A percentile compares a stretch with the other conserved stretches of the same genome.
phyloP scores from a whole-genome alignment of 2,888 invertebrate genomes.

The Lobophora halterata region DNA sequence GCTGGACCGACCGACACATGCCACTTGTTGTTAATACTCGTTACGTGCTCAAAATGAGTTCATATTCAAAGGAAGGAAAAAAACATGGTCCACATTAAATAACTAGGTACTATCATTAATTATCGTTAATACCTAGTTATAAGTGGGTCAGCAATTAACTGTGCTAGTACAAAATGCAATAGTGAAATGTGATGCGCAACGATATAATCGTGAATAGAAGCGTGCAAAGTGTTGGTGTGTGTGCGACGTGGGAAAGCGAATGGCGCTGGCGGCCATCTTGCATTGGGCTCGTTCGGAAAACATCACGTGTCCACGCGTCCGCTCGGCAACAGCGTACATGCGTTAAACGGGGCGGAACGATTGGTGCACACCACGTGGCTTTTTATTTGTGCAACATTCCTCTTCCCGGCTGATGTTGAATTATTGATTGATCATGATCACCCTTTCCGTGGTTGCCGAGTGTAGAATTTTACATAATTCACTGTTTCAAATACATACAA shows the following conservation, averaged over 20 bases:
- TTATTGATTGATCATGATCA: slow-evolving; percentile 52
- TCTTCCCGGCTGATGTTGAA: slow-evolving; percentile 43
- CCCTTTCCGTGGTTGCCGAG: slow-evolving; percentile 31
- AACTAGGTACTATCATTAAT: neutral
- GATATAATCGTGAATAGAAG: slow-evolving; percentile 65
- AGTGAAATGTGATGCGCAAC: slow-evolving; percentile 57
- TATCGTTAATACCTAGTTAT: neutral
- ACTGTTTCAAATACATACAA: slow-evolving; percentile 18
- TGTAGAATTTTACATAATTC: too few relatives aligned
- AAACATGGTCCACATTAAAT: slow-evolving; percentile 1
- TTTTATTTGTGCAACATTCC: slow-evolving; percentile 73
- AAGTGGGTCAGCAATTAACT: slow-evolving; percentile 1
- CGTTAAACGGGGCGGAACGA: slow-evolving; percentile 73
- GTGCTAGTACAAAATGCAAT: slow-evolving; percentile 46
- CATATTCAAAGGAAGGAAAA: neutral
- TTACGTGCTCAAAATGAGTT: slow-evolving; percentile 32
- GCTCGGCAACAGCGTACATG: slow-evolving; percentile 70
- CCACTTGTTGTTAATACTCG: slow-evolving; percentile 51
- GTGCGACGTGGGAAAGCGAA: slow-evolving; percentile 76
- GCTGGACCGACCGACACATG: slow-evolving; percentile 40
- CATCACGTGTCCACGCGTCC: slow-evolving; percentile 73
- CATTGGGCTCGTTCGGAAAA: slow-evolving; percentile 63
- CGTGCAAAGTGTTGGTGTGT: slow-evolving; percentile 57
- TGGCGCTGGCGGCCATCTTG: slow-evolving; percentile 74
- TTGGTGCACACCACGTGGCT: slow-evolving; percentile 70